Percentiles rank a stretch among this genome's conserved stretches.
Conservation (phyloP, 2,797 vertebrate genomes). For the Streptopelia turtur region DNA sequence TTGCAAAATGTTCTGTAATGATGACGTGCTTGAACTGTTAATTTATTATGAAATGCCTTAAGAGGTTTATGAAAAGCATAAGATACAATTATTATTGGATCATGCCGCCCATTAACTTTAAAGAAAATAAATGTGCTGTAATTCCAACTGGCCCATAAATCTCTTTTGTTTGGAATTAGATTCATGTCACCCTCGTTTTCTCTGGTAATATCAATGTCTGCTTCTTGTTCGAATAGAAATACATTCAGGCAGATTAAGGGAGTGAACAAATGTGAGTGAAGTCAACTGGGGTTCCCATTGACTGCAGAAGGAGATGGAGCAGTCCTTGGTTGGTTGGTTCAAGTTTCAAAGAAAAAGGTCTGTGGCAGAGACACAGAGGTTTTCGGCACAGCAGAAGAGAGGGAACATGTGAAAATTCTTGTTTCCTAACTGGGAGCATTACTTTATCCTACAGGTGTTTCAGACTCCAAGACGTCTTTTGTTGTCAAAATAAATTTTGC, state of each 20-base stretch:
- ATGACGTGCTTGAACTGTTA: slow-evolving; percentile 61
- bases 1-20: slow-evolving; percentile 60
- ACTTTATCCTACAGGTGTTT: neutral
- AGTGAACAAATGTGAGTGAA: neutral
- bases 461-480: neutral
- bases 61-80: slow-evolving; percentile 67
- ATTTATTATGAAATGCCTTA: slow-evolving; percentile 70
- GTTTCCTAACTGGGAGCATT: neutral
- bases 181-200: neutral
- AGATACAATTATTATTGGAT: slow-evolving; percentile 64
- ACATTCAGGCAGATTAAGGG: neutral
- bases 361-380: neutral
- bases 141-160: neutral
- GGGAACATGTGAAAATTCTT: neutral
- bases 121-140: slow-evolving; percentile 56
- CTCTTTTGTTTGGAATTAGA: slow-evolving; percentile 19
- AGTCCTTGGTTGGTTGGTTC: neutral
- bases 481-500: neutral
- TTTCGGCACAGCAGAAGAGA: neutral
- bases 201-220: neutral
- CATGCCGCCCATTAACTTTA: slow-evolving; percentile 49
- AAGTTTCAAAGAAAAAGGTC: neutral
- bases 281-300: neutral
- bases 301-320: neutral
- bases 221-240: neutral